A percentile compares a stretch with the other conserved stretches of the same genome.
phyloP scores from a whole-genome alignment of 2,888 invertebrate species.

The Lucinisca nassula region DNA sequence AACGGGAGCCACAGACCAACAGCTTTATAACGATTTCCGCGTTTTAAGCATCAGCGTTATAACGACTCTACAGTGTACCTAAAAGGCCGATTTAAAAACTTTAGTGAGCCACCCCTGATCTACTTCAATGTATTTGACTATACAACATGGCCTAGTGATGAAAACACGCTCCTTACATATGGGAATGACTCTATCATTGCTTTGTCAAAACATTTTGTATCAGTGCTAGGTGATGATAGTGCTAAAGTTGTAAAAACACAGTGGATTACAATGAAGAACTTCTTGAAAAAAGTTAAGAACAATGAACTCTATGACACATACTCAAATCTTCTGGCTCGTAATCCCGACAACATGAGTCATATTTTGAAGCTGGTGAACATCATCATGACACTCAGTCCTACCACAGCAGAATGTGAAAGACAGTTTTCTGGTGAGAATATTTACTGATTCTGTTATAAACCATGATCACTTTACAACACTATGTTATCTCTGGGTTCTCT shows the following conservation, averaged over 20 bases:
- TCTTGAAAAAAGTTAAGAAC: not conserved
- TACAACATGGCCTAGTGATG: not conserved
- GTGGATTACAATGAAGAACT: not conserved
- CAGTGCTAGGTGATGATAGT: not conserved
- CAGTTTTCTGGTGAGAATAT: not conserved
- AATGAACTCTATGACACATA: not conserved
- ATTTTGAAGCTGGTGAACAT: not conserved
- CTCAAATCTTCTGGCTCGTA: not conserved
- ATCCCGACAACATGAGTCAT: not conserved
- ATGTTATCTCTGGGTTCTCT: too few relatives aligned
- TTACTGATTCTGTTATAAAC: too few relatives aligned
- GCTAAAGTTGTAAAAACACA: not conserved
- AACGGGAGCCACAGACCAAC: too few relatives aligned
- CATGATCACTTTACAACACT: too few relatives aligned
- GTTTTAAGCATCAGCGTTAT: too few relatives aligned
- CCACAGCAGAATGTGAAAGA: not conserved
- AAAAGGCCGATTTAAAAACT: conserved; percentile 1
- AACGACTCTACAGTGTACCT: too few relatives aligned
- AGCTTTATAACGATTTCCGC: too few relatives aligned
- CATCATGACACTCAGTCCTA: not conserved
- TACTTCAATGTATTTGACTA: not conserved
- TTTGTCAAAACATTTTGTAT: not conserved
- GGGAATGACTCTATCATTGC: not conserved
- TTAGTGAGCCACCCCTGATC: conserved; percentile 3
- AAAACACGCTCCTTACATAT: not conserved